Percentiles rank a stretch among this genome's conserved stretches.
Conservation (phyloP, 2,113 vertebrate species). For the Murina feae region DNA sequence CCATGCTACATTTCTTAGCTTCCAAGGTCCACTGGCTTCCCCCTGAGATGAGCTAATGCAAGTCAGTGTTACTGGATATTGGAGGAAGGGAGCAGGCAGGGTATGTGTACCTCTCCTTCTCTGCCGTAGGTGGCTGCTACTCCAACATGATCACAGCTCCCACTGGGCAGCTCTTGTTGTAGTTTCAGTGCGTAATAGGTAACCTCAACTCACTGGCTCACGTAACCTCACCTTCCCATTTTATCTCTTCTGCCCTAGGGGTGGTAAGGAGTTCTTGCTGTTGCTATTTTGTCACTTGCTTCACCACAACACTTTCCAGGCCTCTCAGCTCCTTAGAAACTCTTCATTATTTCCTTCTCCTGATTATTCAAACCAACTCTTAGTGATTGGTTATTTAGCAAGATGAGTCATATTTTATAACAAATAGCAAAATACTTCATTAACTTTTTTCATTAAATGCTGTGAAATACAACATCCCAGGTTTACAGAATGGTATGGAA, state of each 20-base stretch:
- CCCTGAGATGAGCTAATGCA: neutral
- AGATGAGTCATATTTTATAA: neutral
- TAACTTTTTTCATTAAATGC: conserved; percentile 67
- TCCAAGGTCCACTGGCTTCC: neutral
- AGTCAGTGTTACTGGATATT: neutral
- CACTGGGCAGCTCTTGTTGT: neutral
- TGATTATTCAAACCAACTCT: neutral
- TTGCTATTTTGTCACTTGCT: neutral
- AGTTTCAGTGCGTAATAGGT: neutral
- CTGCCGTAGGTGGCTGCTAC: neutral
- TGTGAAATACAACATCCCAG: conserved; percentile 64
- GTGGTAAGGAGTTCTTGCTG: neutral
- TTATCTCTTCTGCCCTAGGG: neutral
- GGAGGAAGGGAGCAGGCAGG: neutral
- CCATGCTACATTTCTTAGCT: neutral
- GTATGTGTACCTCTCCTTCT: neutral
- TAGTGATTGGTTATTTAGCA: neutral
- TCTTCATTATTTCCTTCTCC: neutral
- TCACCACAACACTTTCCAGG: neutral
- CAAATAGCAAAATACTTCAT: conserved; percentile 62
- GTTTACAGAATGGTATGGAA: conserved; percentile 69
- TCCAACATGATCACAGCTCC: neutral
- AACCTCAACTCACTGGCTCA: neutral
- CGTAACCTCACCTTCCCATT: neutral
- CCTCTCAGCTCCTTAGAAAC: neutral